A percentile compares a stretch with the other conserved stretches of the same genome.
Evolutionary conservation across 2,113 vertebrate species (phyloP).

Genomic region (Pygoscelis antarcticus): DNA sequence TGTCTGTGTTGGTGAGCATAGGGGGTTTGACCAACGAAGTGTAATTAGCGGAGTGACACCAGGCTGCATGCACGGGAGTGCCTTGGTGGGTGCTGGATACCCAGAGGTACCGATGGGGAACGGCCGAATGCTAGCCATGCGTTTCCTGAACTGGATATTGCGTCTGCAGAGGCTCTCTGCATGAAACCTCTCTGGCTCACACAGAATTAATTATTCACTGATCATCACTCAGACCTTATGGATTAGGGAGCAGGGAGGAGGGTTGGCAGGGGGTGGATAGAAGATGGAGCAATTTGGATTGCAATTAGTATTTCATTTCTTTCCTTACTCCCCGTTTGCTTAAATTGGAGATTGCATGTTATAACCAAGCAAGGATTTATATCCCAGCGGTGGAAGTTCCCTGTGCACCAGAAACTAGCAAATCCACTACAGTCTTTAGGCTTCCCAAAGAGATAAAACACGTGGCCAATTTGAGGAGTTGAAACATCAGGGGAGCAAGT

Average conservation of each 20-base stretch:
- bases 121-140: fast-evolving
- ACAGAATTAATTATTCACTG: constrained; percentile 9
- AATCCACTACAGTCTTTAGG: neutral
- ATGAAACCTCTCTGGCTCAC: neutral
- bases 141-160: neutral
- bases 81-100: neutral
- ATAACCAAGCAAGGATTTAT: neutral
- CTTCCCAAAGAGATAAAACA: neutral
- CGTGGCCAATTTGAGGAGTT: neutral
- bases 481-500: neutral
- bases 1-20: neutral
- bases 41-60: neutral
- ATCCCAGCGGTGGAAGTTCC: neutral
- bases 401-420: neutral
- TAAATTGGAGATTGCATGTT: neutral
- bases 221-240: constrained; percentile 1
- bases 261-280: constrained; percentile 15
- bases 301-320: constrained; percentile 37
- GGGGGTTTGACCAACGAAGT: neutral
- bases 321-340: neutral
- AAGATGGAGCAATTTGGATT: constrained; percentile 23
- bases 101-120: fast-evolving
- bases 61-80: neutral
- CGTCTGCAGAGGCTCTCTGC: neutral
- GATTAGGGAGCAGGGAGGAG: constrained; percentile 26